Evolutionary conservation across 2,797 vertebrate species (phyloP), one percentile per base, ranked within the genome.

Genomic region (Botia almorhae): DNA sequence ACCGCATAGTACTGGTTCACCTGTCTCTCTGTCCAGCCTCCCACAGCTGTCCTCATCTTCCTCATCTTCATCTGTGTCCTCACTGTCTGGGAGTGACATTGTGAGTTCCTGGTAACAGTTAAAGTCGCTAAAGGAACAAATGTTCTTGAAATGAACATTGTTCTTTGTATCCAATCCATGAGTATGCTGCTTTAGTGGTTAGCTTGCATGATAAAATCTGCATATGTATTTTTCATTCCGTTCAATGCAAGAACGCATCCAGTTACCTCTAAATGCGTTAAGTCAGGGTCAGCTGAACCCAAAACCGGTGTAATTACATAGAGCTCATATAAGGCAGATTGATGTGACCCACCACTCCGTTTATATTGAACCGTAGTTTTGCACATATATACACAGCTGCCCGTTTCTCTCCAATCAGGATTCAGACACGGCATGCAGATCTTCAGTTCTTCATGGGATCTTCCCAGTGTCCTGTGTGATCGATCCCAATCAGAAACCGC

Each of bases 51-150:
- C 97, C 0, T 81, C 81, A 0, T 82, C 80, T 3, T 81, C 82
- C 0, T 97, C 97, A 0, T 93, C 96, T 7, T 98, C 97, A 36
- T 98, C 97, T 0, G 94, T 97, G 53, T 98, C 97, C n/a, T 98
- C 97, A 0, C 95, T 98, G 63, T 99, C 97, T 0, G 93, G 96
- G 82, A 98, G 97, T 79, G 97, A 98, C 89, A 96, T 97, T 23
- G 97, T 98, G 95, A 93, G 96, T 88, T 43, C 7, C 39, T 43
- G 39, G 39, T 43, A 6, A 6, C 39, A 7, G 39, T 10, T 43
- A 17, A 69, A 68, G 8, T 74, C 8, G 11, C 39, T 58, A 58
- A 72, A 48, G 39, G 19, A 51, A 56, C 7, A 43, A 43, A 43
- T 43, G 12, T 64, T 55, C 33, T 33, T 33, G 33, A 33, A 33